Evolutionary conservation across 2,888 invertebrate genomes (phyloP).

Genomic region (Drosophila anomalata): DNA sequence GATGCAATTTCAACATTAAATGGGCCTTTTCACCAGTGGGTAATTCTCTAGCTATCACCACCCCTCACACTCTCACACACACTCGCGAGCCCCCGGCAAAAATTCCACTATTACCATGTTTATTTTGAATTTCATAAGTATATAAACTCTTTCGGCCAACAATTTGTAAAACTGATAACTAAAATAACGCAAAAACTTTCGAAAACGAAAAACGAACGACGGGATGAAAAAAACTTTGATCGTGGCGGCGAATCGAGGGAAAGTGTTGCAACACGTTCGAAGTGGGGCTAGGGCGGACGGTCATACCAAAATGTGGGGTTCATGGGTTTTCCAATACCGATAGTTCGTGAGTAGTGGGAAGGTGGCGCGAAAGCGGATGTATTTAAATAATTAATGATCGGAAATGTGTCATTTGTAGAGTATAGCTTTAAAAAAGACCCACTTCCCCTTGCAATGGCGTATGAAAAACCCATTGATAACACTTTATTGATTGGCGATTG

Average conservation of each 20-base stretch:
- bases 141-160: neutral
- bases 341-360: neutral
- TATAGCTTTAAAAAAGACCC: neutral
- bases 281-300: neutral
- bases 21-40: neutral
- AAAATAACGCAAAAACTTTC: neutral
- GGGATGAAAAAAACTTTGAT: neutral
- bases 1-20: neutral
- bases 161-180: neutral
- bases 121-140: no score
- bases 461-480: conserved; percentile 12
- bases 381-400: neutral
- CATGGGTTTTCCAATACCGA: neutral
- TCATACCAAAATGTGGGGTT: neutral
- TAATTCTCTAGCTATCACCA: neutral
- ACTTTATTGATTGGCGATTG: conserved; percentile 2
- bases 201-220: neutral
- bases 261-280: neutral
- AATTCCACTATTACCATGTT: no score
- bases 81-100: neutral
- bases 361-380: neutral
- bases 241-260: neutral
- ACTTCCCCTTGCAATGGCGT: neutral
- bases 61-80: neutral
- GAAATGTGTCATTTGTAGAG: neutral